A percentile compares a stretch with the other conserved stretches of the same genome.
Conservation (phyloP, 2,888 invertebrate species). For the Pheosia tremula region DNA sequence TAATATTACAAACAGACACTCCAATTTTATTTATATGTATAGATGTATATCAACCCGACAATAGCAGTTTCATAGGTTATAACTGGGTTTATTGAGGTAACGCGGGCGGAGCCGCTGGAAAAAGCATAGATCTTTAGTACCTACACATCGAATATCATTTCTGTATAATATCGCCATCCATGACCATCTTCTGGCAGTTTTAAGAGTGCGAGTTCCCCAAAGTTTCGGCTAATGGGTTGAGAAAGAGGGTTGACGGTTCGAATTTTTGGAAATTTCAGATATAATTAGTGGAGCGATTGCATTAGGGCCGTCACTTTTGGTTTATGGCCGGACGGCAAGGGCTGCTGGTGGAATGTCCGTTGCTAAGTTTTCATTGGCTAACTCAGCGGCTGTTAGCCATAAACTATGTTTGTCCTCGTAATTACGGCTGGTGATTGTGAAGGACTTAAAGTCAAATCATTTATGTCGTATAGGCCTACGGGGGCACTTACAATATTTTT, state of each 20-base stretch:
- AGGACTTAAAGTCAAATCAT: background rate
- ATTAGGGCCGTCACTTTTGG: constrained; percentile 78
- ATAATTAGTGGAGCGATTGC: constrained; percentile 79
- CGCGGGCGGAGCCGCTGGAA: too few relatives aligned
- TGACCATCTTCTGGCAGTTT: constrained; percentile 42
- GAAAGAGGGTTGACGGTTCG: constrained; percentile 50
- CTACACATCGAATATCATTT: too few relatives aligned
- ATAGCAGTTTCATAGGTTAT: too few relatives aligned
- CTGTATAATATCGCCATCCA: background rate
- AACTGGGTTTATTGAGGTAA: too few relatives aligned
- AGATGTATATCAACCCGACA: too few relatives aligned
- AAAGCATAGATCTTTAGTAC: too few relatives aligned
- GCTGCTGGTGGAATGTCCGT: constrained; percentile 15
- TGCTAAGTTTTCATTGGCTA: constrained; percentile 55
- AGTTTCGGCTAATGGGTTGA: constrained; percentile 77
- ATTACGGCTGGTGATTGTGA: background rate
- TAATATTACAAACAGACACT: too few relatives aligned
- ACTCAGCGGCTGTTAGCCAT: constrained; percentile 26
- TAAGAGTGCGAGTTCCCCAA: constrained; percentile 68
- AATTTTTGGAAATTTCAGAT: constrained; percentile 77
- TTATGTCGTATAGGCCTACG: too few relatives aligned
- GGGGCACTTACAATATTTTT: too few relatives aligned
- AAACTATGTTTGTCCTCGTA: constrained; percentile 3
- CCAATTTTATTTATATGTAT: too few relatives aligned
- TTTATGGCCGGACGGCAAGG: constrained; percentile 65